Evolutionary conservation across 92 coral and sea anemone species (phyloP), one percentile per base, ranked within the genome.

Genomic region (Paragorgia papillata): DNA sequence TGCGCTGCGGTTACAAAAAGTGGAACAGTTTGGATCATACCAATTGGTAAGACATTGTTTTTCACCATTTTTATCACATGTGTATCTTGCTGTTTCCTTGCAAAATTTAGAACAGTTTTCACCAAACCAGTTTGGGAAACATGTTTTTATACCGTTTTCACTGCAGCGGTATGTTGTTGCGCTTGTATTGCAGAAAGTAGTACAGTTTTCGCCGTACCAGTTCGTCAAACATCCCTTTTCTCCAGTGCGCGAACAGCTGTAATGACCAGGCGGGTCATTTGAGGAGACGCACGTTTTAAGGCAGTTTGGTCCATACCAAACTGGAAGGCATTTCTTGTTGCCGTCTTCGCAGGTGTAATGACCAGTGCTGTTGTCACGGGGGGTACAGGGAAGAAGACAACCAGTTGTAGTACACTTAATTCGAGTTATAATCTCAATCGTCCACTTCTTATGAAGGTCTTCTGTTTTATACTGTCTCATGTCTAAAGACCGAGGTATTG

Each of bases 101-200:
- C 96, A 90, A 32, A 80, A 50, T 79, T 56, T 20, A 3, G 88
- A 74, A 49, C 96, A 90, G 18, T 66, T 65, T 3, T 81, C 54
- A 0, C 96, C 92, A 69, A 73, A 83, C 85, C 96, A 82, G 40
- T 85, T 70, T 35, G 40, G 61, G 14, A 80, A 62, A 79, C 96
- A 90, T 13, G 76, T 71, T 76, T 20, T 76, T 21, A n/a, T 50
- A n/a, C 61, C 69, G 33, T 13, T n/a, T 15, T 20, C 15, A 7
- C 13, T 34, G 22, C 77, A 70, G 17, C 40, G 18, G 25, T 26
- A 71, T 31, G 21, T 71, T 35, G n/a, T 29, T 9, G 19, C 60
- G 31, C 32, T 71, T 57, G n/a, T 54, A 55, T 51, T 17, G 57
- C 97, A 92, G 40, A 69, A 82, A 20, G 75, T 69, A 22, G 31